Evolutionary conservation across 2,888 invertebrate species (phyloP).

Genomic region (Dynastes hyllus): DNA sequence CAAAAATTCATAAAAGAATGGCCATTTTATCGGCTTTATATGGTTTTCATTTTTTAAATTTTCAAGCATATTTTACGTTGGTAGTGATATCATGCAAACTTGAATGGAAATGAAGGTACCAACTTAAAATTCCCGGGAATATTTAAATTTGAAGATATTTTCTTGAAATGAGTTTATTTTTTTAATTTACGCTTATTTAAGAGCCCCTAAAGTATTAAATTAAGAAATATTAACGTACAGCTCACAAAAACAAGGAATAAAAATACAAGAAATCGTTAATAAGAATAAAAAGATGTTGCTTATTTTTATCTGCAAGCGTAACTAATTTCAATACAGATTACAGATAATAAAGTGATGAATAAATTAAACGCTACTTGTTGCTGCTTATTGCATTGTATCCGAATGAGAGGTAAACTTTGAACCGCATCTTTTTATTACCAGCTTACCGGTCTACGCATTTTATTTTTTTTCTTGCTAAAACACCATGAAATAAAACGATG

Average conservation of each 20-base stretch:
- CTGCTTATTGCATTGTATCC: background rate
- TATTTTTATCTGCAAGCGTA: background rate
- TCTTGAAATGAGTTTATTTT: background rate
- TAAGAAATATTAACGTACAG: background rate
- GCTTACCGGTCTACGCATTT: background rate
- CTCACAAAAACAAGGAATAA: background rate
- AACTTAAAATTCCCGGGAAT: background rate
- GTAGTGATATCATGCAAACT: too few species aligned
- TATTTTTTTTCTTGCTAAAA: background rate
- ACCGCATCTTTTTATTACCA: background rate
- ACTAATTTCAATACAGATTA: background rate
- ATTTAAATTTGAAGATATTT: background rate
- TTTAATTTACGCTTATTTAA: too few species aligned
- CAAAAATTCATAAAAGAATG: too few species aligned
- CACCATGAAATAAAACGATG: background rate
- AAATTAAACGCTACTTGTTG: background rate
- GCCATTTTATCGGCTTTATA: too few species aligned
- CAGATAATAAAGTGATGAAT: background rate
- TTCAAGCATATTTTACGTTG: too few species aligned
- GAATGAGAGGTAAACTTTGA: background rate
- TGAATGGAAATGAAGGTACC: too few species aligned
- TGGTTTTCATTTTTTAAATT: too few species aligned
- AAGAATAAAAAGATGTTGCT: background rate
- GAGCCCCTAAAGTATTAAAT: background rate
- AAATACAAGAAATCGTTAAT: background rate